Conservation (phyloP, 2,113 vertebrate species). For the Columba janthina region DNA sequence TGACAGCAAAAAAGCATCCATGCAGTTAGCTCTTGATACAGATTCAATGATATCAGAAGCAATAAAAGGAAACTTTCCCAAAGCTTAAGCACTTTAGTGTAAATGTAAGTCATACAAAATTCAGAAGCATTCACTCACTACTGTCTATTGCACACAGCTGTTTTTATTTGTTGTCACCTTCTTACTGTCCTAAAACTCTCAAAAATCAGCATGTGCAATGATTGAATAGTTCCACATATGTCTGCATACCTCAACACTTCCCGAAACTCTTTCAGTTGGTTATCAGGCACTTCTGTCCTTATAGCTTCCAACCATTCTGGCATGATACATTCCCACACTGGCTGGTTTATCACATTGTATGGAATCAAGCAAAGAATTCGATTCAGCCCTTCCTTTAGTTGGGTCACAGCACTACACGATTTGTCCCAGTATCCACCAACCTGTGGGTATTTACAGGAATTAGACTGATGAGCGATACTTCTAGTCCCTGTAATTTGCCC, state of each 20-base stretch:
- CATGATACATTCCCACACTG: slow-evolving; percentile 98
- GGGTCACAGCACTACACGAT: slow-evolving; percentile 93
- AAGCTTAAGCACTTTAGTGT: not conserved
- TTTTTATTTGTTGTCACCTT: not conserved
- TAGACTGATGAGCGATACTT: not conserved
- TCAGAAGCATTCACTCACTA: not conserved
- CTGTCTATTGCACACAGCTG: not conserved
- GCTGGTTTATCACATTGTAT: slow-evolving; percentile 96
- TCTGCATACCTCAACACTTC: slow-evolving; percentile 93
- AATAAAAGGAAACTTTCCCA: not conserved
- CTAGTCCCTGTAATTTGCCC: not conserved
- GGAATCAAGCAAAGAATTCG: slow-evolving; percentile 97
- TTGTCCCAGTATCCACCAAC: slow-evolving; percentile 99
- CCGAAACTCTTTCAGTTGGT: slow-evolving; percentile 94
- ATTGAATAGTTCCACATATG: not conserved
- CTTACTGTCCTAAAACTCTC: not conserved
- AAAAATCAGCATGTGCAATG: not conserved
- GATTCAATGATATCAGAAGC: not conserved
- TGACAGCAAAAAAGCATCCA: not conserved
- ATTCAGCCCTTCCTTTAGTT: slow-evolving; percentile 96
- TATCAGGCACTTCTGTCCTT: slow-evolving; percentile 93
- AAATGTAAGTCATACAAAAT: not conserved
- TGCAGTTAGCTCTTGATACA: not conserved
- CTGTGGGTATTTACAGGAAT: slow-evolving; percentile 71
- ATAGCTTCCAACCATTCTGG: slow-evolving; percentile 97